These are phyloP conservation scores for Dryobates pubescens DNA, from an alignment of 2,797 vertebrate genomes.

Conservation along the genomic window DNA sequence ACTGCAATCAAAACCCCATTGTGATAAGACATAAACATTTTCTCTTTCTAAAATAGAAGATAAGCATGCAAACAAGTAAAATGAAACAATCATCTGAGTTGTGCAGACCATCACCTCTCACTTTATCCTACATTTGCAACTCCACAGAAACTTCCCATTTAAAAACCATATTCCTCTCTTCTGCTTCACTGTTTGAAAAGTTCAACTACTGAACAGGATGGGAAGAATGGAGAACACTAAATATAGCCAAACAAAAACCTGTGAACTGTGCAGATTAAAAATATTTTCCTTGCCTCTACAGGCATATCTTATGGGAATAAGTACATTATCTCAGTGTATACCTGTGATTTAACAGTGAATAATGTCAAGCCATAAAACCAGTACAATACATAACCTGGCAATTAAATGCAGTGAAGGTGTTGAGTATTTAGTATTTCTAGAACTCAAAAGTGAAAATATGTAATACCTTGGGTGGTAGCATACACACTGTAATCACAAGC, in stretches of 20 bases:
- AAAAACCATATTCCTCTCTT: not conserved
- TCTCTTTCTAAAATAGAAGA: slow-evolving; percentile 14
- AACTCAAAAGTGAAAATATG: not conserved
- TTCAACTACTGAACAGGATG: not conserved
- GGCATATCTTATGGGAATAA: not conserved
- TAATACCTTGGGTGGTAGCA: not conserved
- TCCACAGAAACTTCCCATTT: not conserved
- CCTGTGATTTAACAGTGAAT: not conserved
- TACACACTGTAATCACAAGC: rapidly evolving
- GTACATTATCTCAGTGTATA: not conserved
- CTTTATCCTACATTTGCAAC: not conserved
- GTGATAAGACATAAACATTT: slow-evolving; percentile 11
- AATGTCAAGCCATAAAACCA: not conserved
- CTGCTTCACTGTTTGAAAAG: not conserved
- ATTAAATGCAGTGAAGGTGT: not conserved
- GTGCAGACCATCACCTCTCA: not conserved
- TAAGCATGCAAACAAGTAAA: slow-evolving; percentile 21
- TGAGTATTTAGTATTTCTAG: not conserved
- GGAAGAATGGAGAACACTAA: not conserved
- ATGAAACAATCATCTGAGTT: not conserved
- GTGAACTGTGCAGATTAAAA: not conserved
- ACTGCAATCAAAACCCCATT: not conserved
- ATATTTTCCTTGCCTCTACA: not conserved
- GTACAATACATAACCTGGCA: not conserved
- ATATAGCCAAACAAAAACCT: not conserved